A percentile compares a stretch with the other conserved stretches of the same genome.
Evolutionary conservation across 1,140 invertebrate genomes (phyloP).

Genomic region (Achroia grisella): DNA sequence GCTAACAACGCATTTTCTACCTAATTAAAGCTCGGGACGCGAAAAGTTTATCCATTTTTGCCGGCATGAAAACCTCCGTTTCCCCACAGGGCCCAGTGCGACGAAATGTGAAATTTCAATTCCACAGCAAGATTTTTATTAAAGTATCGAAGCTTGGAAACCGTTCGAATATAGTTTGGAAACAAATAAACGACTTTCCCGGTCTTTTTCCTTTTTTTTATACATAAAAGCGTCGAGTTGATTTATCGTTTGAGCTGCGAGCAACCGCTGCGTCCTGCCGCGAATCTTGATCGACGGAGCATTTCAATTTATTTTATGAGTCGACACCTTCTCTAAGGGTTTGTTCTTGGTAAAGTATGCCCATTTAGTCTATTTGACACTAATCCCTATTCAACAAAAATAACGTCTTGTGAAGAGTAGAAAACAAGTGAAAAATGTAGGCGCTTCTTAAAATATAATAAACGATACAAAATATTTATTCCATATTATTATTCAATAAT

Average conservation of each 20-base stretch:
- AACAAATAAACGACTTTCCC: conserved; percentile 66
- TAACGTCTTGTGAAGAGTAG: too few species aligned
- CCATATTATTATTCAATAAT: too few species aligned
- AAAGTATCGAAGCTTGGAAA: conserved; percentile 47
- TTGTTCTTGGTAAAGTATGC: conserved; percentile 23
- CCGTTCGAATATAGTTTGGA: conserved; percentile 59
- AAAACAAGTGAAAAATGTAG: too few species aligned
- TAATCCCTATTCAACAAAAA: conserved; percentile 1
- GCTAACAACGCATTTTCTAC: conserved; percentile 23
- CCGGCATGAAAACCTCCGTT: not conserved
- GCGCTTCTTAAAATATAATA: too few species aligned
- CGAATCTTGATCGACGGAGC: conserved; percentile 59
- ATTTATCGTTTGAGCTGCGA: conserved; percentile 54
- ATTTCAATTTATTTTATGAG: conserved; percentile 69
- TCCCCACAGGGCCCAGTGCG: conserved; percentile 21
- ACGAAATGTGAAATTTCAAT: conserved; percentile 59
- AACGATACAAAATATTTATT: too few species aligned
- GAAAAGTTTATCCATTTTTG: conserved; percentile 36
- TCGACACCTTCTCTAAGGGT: conserved; percentile 47
- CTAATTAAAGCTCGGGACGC: conserved; percentile 31
- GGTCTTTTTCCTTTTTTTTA: conserved; percentile 48
- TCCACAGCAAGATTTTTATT: conserved; percentile 51
- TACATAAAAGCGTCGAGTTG: conserved; percentile 63
- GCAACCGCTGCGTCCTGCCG: conserved; percentile 44
- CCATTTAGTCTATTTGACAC: conserved; percentile 20